A percentile compares a stretch with the other conserved stretches of the same genome.
phyloP scores from a whole-genome alignment of 2,888 invertebrate species.

The Metalampra italica region DNA sequence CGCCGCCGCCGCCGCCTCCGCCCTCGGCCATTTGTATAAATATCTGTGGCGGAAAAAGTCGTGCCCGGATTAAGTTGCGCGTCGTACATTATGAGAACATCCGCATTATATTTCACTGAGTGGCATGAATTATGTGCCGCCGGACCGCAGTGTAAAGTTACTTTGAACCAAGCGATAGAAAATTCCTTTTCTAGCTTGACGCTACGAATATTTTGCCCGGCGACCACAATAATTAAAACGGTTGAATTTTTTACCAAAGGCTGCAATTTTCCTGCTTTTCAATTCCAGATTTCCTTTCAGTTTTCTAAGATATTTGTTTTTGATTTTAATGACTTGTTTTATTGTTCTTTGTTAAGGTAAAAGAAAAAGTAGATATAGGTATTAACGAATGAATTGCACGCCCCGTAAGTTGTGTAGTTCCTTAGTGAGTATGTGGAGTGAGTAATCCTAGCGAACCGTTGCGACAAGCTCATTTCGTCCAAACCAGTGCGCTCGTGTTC shows the following conservation, averaged over 20 bases:
- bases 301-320: constrained; percentile 2
- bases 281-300: neutral
- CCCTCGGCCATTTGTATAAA: constrained; percentile 46
- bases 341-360: neutral
- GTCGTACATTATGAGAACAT: constrained; percentile 70
- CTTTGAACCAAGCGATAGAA: constrained; percentile 52
- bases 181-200: constrained; percentile 34
- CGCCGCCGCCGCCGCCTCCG: constrained; percentile 1
- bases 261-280: constrained; percentile 8
- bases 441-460: constrained; percentile 3
- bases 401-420: neutral
- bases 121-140: constrained; percentile 64
- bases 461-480: constrained; percentile 14
- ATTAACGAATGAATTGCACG: neutral
- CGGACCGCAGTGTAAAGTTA: constrained; percentile 56
- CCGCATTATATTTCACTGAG: constrained; percentile 71
- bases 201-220: constrained; percentile 21
- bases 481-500: constrained; percentile 16
- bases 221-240: neutral
- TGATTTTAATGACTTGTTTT: constrained; percentile 2
- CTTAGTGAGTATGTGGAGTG: neutral
- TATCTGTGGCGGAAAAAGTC: constrained; percentile 59
- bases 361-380: neutral
- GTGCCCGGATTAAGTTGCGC: constrained; percentile 64
- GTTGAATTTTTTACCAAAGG: neutral